Percentiles rank a stretch among this genome's conserved stretches.
These are phyloP conservation scores for Tragelaphus buxtoni DNA, from an alignment of 2,113 vertebrate species.

Conservation along the genomic window DNA sequence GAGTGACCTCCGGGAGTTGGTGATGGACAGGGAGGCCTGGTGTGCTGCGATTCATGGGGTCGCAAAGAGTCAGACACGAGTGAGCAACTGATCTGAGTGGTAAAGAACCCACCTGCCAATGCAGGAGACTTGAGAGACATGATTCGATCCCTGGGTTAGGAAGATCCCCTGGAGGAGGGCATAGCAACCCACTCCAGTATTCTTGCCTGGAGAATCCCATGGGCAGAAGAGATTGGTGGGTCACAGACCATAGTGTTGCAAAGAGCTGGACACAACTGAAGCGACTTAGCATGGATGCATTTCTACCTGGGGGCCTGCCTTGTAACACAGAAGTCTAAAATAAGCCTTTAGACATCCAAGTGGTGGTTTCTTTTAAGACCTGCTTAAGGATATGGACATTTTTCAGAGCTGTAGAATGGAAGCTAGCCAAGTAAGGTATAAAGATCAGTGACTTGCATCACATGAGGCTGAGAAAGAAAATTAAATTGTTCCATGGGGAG, in stretches of 20 bases:
- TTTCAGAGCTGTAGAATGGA: conserved; percentile 3
- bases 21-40: too few relatives aligned
- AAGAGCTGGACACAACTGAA: not conserved
- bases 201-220: not conserved
- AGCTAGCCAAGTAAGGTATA: not conserved
- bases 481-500: not conserved
- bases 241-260: not conserved
- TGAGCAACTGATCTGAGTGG: too few relatives aligned
- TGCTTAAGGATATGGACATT: not conserved
- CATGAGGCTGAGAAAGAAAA: not conserved
- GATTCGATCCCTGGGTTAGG: accelerated
- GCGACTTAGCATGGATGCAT: not conserved
- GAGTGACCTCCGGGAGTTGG: too few relatives aligned
- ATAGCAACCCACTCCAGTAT: not conserved
- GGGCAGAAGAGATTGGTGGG: not conserved
- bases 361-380: not conserved
- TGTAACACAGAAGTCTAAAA: not conserved
- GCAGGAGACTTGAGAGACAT: not conserved
- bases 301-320: not conserved
- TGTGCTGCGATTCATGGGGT: too few relatives aligned
- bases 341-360: not conserved
- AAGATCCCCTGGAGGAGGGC: not conserved
- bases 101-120: not conserved
- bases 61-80: too few relatives aligned
- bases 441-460: not conserved